A percentile compares a stretch with the other conserved stretches of the same genome.
These are phyloP conservation scores for Muricea muricata DNA, from an alignment of 92 coral and sea anemone genomes.

Conservation along the genomic window DNA sequence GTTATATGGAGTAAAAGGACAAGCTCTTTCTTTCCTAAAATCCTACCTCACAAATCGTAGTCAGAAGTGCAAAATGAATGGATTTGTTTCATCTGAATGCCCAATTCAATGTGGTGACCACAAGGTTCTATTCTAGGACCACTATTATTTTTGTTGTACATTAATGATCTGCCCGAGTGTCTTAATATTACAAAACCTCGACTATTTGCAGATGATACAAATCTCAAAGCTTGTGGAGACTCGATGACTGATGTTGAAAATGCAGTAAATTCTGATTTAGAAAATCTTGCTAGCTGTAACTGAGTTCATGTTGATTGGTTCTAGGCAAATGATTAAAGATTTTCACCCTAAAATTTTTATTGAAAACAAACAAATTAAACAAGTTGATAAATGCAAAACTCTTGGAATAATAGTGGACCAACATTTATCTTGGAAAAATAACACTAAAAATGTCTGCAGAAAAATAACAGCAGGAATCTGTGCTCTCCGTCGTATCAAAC, in stretches of 20 bases:
- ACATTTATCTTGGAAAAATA: background rate
- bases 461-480: constrained; percentile 1
- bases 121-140: constrained; percentile 57
- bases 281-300: constrained; percentile 1
- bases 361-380: background rate
- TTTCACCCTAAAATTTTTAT: background rate
- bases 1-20: constrained; percentile 38
- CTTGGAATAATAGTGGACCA: constrained; percentile 18
- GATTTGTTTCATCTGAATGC: constrained; percentile 47
- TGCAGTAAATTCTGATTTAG: constrained; percentile 1
- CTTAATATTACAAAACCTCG: background rate
- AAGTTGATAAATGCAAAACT: background rate
- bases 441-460: background rate
- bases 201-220: constrained; percentile 20
- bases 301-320: constrained; percentile 7
- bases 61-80: constrained; percentile 61
- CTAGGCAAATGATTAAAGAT: background rate
- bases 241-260: background rate
- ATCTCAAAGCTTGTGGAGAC: constrained; percentile 4
- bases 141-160: constrained; percentile 29
- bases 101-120: constrained; percentile 44
- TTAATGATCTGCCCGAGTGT: constrained; percentile 25
- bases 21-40: constrained; percentile 43
- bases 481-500: background rate
- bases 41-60: constrained; percentile 55